Evolutionary conservation across 2,797 vertebrate species (phyloP).

Genomic region (Eospalax fontanierii): DNA sequence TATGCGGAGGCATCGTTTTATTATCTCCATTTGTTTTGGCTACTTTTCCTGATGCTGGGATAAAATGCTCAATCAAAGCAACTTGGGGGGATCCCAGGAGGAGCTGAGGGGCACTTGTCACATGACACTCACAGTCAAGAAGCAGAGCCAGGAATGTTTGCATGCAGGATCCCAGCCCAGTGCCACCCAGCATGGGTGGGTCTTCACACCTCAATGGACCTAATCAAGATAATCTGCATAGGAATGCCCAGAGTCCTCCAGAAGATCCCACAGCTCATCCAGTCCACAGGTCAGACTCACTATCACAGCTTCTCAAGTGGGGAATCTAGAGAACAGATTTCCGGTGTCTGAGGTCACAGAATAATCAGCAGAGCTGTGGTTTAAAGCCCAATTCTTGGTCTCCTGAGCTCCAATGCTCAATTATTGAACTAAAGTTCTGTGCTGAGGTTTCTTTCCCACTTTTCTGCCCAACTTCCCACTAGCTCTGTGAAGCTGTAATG

Average conservation of each 20-base stretch:
- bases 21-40: neutral
- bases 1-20: slow-evolving; percentile 8
- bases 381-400: neutral
- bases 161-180: neutral
- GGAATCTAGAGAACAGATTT: neutral
- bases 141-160: neutral
- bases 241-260: neutral
- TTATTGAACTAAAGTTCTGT: slow-evolving; percentile 18
- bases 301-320: neutral
- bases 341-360: neutral
- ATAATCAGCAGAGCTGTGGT: neutral
- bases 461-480: neutral
- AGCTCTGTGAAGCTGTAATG: neutral
- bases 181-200: neutral
- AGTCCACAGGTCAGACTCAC: neutral
- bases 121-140: neutral
- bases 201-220: neutral
- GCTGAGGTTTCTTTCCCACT: neutral
- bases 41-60: neutral
- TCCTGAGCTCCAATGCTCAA: slow-evolving; percentile 43
- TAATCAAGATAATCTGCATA: neutral
- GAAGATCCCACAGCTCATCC: neutral
- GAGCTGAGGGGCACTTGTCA: neutral
- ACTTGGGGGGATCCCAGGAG: neutral
- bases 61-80: neutral